phyloP scores from a whole-genome alignment of 2,113 vertebrate genomes.

The Seriola rivoliana region DNA sequence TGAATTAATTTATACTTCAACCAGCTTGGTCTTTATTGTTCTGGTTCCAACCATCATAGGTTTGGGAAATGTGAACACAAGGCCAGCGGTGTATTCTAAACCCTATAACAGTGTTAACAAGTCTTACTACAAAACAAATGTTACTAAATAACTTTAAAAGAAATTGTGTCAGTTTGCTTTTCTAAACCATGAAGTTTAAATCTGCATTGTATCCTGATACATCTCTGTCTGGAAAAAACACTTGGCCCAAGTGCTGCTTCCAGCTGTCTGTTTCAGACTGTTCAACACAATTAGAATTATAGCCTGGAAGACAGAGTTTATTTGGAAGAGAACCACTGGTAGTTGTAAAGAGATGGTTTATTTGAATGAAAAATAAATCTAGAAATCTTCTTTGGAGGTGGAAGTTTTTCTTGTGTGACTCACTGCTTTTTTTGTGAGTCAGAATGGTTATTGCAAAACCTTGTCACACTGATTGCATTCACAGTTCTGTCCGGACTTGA shows the following conservation, averaged over 20 bases:
- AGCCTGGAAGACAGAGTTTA: conserved; percentile 32
- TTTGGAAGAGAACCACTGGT: conserved; percentile 43
- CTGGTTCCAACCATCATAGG: too few species aligned
- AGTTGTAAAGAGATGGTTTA: conserved; percentile 28
- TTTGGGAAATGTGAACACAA: not conserved
- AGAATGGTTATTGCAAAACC: conserved; percentile 39
- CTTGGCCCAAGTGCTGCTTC: conserved; percentile 17
- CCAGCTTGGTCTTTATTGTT: not conserved
- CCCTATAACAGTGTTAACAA: not conserved
- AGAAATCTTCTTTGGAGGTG: conserved; percentile 1
- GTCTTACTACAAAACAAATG: not conserved
- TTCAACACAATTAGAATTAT: conserved; percentile 20
- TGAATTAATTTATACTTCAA: not conserved
- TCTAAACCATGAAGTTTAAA: not conserved
- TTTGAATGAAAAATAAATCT: conserved; percentile 44
- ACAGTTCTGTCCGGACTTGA: not conserved
- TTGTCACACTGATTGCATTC: not conserved
- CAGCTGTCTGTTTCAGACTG: conserved; percentile 26
- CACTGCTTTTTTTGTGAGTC: conserved; percentile 36
- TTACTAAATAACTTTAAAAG: conserved; percentile 5
- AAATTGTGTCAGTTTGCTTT: not conserved
- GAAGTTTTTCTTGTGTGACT: conserved; percentile 22
- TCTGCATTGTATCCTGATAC: not conserved
- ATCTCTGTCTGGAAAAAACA: conserved; percentile 12
- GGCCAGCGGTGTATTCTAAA: not conserved